Evolutionary conservation across 2,797 vertebrate species (phyloP).

Genomic region (Gambelia wislizenii): DNA sequence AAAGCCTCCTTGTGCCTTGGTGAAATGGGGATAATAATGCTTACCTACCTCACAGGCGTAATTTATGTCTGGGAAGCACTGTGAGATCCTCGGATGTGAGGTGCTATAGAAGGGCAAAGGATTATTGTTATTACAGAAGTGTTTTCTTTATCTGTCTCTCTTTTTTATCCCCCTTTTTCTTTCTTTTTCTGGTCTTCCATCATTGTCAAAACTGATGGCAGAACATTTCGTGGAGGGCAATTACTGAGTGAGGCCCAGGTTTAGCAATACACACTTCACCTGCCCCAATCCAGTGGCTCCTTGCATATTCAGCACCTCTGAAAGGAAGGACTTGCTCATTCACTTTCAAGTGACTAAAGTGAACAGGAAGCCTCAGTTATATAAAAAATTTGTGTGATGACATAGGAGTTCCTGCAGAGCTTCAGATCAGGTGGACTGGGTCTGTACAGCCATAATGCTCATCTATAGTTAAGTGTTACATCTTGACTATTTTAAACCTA

Average conservation of each 20-base stretch:
- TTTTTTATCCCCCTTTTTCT: neutral
- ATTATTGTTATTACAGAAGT: constrained; percentile 27
- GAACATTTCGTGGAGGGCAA: neutral
- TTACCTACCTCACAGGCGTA: constrained; percentile 45
- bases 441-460: neutral
- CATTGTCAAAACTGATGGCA: neutral
- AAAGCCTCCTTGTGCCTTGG: constrained; percentile 11
- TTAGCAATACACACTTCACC: neutral
- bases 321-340: neutral
- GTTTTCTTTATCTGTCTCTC: neutral
- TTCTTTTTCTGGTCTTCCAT: constrained; percentile 3
- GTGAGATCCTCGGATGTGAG: constrained; percentile 47
- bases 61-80: constrained; percentile 43
- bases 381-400: neutral
- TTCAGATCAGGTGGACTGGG: neutral
- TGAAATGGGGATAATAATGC: constrained; percentile 33
- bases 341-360: neutral
- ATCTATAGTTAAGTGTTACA: neutral
- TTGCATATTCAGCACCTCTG: neutral
- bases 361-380: neutral
- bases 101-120: constrained; percentile 37
- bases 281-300: neutral
- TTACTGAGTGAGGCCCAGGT: neutral
- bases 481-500: neutral
- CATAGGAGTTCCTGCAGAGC: neutral